A percentile compares a stretch with the other conserved stretches of the same genome.
Evolutionary conservation across 1,140 invertebrate species (phyloP).

Genomic region (Psilanteris sp.): DNA sequence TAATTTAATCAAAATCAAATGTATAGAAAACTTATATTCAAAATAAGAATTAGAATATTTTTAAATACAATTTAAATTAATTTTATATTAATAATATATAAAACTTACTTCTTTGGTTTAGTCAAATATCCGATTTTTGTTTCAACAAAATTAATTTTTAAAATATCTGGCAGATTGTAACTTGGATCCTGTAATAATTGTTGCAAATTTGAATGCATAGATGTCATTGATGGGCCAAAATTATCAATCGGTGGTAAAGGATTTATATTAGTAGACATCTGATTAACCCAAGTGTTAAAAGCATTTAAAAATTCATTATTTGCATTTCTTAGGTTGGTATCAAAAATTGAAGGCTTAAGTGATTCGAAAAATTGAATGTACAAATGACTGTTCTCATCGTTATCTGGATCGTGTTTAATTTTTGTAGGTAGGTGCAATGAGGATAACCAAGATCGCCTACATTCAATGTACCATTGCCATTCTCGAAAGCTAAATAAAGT

Average conservation of each 20-base stretch:
- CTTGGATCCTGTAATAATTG: slow-evolving; percentile 65
- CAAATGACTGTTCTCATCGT: slow-evolving; percentile 59
- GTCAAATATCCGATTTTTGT: slow-evolving; percentile 72
- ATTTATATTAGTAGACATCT: too few relatives aligned
- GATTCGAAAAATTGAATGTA: slow-evolving; percentile 66
- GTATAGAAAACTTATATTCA: too few relatives aligned
- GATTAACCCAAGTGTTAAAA: too few relatives aligned
- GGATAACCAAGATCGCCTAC: slow-evolving; percentile 80
- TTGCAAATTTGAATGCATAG: slow-evolving; percentile 71
- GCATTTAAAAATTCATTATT: too few relatives aligned
- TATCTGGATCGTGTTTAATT: slow-evolving; percentile 67
- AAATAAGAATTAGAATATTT: too few relatives aligned
- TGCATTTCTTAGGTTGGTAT: background rate
- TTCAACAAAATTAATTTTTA: slow-evolving; percentile 67
- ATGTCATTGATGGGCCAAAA: slow-evolving; percentile 74
- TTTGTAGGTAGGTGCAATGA: slow-evolving; percentile 81
- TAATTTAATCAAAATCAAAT: too few relatives aligned
- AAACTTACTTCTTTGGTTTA: slow-evolving; percentile 70
- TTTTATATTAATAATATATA: too few relatives aligned
- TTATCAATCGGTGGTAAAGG: too few relatives aligned
- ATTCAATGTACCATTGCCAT: slow-evolving; percentile 83
- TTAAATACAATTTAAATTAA: too few relatives aligned
- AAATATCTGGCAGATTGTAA: slow-evolving; percentile 66
- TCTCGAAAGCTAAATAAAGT: slow-evolving; percentile 82
- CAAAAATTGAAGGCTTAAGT: background rate